Evolutionary conservation across 2,113 vertebrate genomes (phyloP), one percentile per base, ranked within the genome.

Genomic region (Reinhardtius hippoglossoides): DNA sequence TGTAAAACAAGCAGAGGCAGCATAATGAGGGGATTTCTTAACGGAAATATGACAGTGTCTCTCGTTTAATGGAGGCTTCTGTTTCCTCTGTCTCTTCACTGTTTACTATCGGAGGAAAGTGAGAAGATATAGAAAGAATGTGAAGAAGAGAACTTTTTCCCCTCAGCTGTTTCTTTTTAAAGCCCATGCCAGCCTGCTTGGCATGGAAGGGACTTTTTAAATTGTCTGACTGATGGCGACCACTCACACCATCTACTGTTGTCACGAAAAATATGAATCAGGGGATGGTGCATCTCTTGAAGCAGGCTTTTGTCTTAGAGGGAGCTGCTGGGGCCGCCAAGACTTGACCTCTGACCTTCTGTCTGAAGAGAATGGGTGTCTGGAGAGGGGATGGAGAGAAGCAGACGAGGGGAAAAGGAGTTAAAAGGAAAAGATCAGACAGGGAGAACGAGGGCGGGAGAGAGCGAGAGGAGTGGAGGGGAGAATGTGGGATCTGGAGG

Each of bases 111-210:
- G 52, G 68, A 58, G 26, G 61, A 82, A 68, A 83, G 37, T 82
- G 87, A 92, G 76, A 83, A 90, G 86, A 86, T 82, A 74, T 46
- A 54, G 31, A 65, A 90, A 86, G 89, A 91, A 89, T 91, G 89
- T 12, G 64, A 59, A 78, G 65, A 79, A 70, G 3, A 52, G 5
- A 59, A 54, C 67, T n/a, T 13, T 40, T 76, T 9, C 26, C 67
- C 35, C 12, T 78, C 76, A 85, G 87, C 78, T 87, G 82, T 70
- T 85, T 85, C 76, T 82, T 82, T 89, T 88, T 82, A 87, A 82
- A 74, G 74, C 71, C 72, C 62, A 73, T 56, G 20, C 81, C 80
- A 82, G 67, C 58, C 48, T 75, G 40, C 24, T 67, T 72, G 35
- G 40, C 55, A 23, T 44, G 21, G 21, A 42, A 18, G 84, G 80